Evolutionary conservation across 2,888 invertebrate genomes (phyloP).

Genomic region (Trachelus troglodyta): DNA sequence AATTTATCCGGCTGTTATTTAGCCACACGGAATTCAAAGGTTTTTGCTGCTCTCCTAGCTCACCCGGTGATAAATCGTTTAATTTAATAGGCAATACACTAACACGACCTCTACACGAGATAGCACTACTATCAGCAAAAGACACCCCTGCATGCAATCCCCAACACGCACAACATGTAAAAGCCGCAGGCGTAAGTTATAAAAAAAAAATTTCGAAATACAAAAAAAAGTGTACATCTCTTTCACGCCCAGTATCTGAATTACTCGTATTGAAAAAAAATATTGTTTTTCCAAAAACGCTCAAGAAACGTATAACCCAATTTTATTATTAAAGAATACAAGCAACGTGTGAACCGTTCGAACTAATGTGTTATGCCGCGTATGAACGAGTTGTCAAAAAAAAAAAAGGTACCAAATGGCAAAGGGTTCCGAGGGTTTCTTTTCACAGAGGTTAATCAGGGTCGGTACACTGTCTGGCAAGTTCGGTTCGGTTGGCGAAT

Average conservation of each 20-base stretch:
- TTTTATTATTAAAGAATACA: not conserved
- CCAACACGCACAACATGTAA: not conserved
- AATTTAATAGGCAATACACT: slow-evolving; percentile 32
- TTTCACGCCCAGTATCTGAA: too few relatives aligned
- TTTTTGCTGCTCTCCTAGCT: slow-evolving; percentile 10
- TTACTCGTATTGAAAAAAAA: not conserved
- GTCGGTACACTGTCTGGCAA: slow-evolving; percentile 52
- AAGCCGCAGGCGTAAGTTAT: not conserved
- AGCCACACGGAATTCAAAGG: slow-evolving; percentile 24
- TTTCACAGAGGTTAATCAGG: slow-evolving; percentile 62
- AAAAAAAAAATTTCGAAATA: not conserved
- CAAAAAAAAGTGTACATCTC: too few relatives aligned
- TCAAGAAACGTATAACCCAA: not conserved
- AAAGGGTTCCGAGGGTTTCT: slow-evolving; percentile 33
- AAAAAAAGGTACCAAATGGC: slow-evolving; percentile 20
- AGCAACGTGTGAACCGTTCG: not conserved
- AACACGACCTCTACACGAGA: not conserved
- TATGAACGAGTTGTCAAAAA: slow-evolving; percentile 1
- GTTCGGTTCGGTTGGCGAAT: slow-evolving; percentile 45
- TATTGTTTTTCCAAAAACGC: not conserved
- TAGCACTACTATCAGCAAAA: not conserved
- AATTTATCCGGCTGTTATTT: slow-evolving; percentile 44
- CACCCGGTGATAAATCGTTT: slow-evolving; percentile 44
- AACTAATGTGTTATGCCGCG: not conserved
- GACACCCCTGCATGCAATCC: not conserved